Conservation (phyloP, 2,797 vertebrate genomes). For the Tapirus indicus region DNA sequence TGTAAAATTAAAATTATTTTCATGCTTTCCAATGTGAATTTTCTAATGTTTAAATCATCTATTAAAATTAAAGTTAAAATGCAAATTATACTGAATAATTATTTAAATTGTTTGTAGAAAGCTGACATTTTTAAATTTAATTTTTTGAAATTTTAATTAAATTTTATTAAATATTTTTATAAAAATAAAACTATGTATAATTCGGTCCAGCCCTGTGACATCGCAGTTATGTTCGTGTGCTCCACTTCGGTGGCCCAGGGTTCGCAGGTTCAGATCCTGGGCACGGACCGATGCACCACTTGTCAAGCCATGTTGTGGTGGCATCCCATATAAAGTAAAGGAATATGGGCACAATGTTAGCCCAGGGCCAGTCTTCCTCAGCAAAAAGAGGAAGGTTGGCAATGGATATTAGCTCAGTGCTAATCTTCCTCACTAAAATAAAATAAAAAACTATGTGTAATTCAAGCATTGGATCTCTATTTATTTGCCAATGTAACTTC, state of each 20-base stretch:
- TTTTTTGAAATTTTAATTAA: background rate
- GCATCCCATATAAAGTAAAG: too few species aligned
- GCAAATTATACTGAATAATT: background rate
- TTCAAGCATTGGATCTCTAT: background rate
- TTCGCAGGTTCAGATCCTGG: too few species aligned
- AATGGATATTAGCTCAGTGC: too few species aligned
- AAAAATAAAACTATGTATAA: background rate
- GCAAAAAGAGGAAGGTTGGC: too few species aligned
- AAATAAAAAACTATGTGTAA: background rate
- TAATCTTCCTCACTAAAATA: background rate
- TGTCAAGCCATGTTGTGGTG: too few species aligned
- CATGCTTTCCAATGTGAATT: background rate
- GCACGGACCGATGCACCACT: too few species aligned
- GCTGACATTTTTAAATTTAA: background rate
- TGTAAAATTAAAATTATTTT: slow-evolving; percentile 8
- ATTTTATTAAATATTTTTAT: background rate
- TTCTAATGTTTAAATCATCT: background rate
- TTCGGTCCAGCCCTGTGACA: background rate
- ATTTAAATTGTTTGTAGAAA: background rate
- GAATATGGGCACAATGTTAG: too few species aligned
- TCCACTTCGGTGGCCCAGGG: too few species aligned
- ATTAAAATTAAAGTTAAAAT: background rate
- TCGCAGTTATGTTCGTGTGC: too few species aligned
- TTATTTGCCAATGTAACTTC: background rate
- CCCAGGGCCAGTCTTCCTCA: too few species aligned